Conservation (phyloP, 1,140 invertebrate species). For the Trachymyrmex septentrionalis region DNA sequence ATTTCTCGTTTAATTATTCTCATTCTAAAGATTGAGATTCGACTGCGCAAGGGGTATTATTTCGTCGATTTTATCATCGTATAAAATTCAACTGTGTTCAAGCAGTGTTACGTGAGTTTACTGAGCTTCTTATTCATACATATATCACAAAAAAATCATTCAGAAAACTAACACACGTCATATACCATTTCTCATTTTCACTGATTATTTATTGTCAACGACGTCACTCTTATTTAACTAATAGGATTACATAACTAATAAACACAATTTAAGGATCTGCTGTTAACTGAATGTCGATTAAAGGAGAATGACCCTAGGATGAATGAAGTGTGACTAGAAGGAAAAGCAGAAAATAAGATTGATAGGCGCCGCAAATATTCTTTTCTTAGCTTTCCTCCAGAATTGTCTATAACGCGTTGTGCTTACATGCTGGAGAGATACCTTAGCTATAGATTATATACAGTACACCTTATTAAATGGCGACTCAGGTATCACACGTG, state of each 20-base stretch:
- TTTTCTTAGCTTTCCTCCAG: constrained; percentile 50
- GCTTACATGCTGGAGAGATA: constrained; percentile 64
- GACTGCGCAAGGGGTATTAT: constrained; percentile 44
- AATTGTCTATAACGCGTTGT: constrained; percentile 65
- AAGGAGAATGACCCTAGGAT: constrained; percentile 72
- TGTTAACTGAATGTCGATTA: constrained; percentile 44
- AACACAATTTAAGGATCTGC: constrained; percentile 14
- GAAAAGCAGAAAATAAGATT: constrained; percentile 37
- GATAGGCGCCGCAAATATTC: constrained; percentile 32
- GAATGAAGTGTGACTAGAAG: constrained; percentile 39
- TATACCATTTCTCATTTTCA: constrained; percentile 39
- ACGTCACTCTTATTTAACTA: constrained; percentile 1
- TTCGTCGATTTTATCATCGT: constrained; percentile 44
- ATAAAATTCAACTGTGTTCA: constrained; percentile 77
- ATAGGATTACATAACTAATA: constrained; percentile 23
- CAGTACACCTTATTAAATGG: constrained; percentile 77
- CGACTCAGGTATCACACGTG: constrained; percentile 86
- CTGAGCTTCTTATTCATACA: constrained; percentile 52
- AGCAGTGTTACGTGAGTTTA: constrained; percentile 85
- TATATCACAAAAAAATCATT: constrained; percentile 50
- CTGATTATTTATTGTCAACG: constrained; percentile 39
- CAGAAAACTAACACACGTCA: constrained; percentile 32
- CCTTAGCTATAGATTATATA: constrained; percentile 67
- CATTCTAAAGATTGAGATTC: constrained; percentile 83
- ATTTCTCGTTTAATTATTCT: constrained; percentile 79